A percentile compares a stretch with the other conserved stretches of the same genome.
These are phyloP conservation scores for Aleiodes leptofemur DNA, from an alignment of 2,888 invertebrate genomes.

Conservation along the genomic window DNA sequence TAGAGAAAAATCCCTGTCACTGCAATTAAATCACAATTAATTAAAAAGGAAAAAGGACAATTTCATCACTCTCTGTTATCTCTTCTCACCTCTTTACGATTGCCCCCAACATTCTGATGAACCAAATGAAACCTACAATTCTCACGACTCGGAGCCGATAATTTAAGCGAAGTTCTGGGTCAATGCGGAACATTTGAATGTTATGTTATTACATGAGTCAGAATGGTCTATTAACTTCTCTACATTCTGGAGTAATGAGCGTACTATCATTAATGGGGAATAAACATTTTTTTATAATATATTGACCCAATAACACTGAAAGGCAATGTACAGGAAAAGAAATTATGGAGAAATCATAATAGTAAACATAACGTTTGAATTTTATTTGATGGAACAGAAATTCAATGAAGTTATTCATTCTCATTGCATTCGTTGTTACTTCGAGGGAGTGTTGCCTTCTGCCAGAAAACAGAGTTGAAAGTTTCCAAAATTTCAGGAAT, in stretches of 20 bases:
- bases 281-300: not conserved
- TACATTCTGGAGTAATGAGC: constrained; percentile 21
- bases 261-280: not conserved
- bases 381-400: not conserved
- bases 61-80: too few relatives aligned
- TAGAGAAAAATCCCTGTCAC: constrained; percentile 24
- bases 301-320: constrained; percentile 17
- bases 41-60: not conserved
- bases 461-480: too few relatives aligned
- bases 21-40: constrained; percentile 37
- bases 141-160: not conserved
- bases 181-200: constrained; percentile 5
- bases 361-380: not conserved
- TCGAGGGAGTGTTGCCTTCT: too few relatives aligned
- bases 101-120: too few relatives aligned
- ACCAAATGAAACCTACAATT: too few relatives aligned
- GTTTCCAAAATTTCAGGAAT: too few relatives aligned
- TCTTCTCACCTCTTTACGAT: too few relatives aligned
- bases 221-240: not conserved
- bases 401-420: too few relatives aligned
- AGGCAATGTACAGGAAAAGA: too few relatives aligned
- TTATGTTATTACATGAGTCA: constrained; percentile 4
- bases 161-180: constrained; percentile 5
- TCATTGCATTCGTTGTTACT: too few relatives aligned
- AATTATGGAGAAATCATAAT: not conserved